A percentile compares a stretch with the other conserved stretches of the same genome.
Conservation (phyloP, 2,888 invertebrate species). For the Agriopis aurantiaria region DNA sequence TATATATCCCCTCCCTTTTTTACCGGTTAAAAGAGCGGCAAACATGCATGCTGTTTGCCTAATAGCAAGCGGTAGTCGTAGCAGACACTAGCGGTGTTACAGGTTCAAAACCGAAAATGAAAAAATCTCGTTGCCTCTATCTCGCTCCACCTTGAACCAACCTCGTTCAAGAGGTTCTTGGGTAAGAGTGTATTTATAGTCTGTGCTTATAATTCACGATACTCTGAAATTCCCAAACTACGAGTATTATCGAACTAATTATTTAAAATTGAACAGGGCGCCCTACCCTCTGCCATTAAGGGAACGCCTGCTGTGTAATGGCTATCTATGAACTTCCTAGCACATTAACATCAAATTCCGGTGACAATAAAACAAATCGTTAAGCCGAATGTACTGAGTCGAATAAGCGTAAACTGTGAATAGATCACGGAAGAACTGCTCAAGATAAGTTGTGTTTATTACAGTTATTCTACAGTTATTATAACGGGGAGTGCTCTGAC, state of each 20-base stretch:
- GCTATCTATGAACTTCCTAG: slow-evolving; percentile 49
- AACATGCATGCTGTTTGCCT: too few species aligned
- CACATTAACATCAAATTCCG: slow-evolving; percentile 63
- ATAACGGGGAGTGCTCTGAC: too few species aligned
- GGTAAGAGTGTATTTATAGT: too few species aligned
- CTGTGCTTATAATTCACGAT: neutral
- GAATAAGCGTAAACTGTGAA: slow-evolving; percentile 38
- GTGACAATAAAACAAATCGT: slow-evolving; percentile 64
- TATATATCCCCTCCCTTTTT: too few species aligned
- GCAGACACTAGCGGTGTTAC: too few species aligned
- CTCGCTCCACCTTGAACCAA: neutral
- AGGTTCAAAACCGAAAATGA: too few species aligned
- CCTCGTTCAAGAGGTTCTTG: neutral
- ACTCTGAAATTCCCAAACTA: neutral
- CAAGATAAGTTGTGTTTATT: neutral
- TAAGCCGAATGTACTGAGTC: slow-evolving; percentile 55
- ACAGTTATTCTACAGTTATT: too few species aligned
- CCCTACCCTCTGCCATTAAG: slow-evolving; percentile 34
- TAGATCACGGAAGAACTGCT: slow-evolving; percentile 16
- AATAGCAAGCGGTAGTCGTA: too few species aligned
- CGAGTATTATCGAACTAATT: slow-evolving; percentile 10
- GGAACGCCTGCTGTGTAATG: slow-evolving; percentile 36
- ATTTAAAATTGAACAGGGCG: slow-evolving; percentile 24
- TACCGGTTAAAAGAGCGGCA: too few species aligned
- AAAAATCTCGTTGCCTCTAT: too few species aligned